These are phyloP conservation scores for Patiria pectinifera DNA, from an alignment of 53 echinoderm and acorn worm genomes.

Conservation along the genomic window DNA sequence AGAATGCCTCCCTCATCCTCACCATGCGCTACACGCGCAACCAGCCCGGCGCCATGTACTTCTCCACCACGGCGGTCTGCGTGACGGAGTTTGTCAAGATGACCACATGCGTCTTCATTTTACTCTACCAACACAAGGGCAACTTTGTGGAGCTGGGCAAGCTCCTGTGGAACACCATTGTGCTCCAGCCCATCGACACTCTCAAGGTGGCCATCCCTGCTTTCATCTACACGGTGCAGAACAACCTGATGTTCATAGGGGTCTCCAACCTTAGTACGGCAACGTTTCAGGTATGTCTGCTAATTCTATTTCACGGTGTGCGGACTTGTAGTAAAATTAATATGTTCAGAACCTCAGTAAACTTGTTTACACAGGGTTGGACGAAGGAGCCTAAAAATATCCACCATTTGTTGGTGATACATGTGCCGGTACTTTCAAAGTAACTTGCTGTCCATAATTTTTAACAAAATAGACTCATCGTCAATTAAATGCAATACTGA, in stretches of 20 bases:
- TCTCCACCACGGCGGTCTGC: constrained; percentile 85
- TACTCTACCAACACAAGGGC: constrained; percentile 71
- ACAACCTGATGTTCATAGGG: constrained; percentile 87
- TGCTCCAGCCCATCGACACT: constrained; percentile 80
- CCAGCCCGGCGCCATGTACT: constrained; percentile 81
- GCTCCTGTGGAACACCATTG: constrained; percentile 69
- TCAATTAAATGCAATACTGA: no score
- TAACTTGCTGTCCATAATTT: no score
- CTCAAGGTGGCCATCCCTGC: constrained; percentile 88
- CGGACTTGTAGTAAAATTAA: no score
- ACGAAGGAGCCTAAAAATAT: no score
- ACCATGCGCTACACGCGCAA: constrained; percentile 95
- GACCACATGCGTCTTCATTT: constrained; percentile 77
- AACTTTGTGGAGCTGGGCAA: constrained; percentile 60
- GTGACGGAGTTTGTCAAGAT: constrained; percentile 85
- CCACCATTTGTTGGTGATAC: no score
- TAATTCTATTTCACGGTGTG: neutral
- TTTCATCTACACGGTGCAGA: constrained; percentile 92
- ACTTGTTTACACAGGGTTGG: no score
- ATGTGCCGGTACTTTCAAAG: no score
- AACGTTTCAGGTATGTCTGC: constrained; percentile 82
- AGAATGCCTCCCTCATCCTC: constrained; percentile 92
- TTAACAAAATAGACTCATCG: no score
- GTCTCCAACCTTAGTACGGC: constrained; percentile 93
- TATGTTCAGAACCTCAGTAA: no score